Evolutionary conservation across 2,888 invertebrate species (phyloP), one percentile per base, ranked within the genome.

Genomic region (Cheilosia pagana): DNA sequence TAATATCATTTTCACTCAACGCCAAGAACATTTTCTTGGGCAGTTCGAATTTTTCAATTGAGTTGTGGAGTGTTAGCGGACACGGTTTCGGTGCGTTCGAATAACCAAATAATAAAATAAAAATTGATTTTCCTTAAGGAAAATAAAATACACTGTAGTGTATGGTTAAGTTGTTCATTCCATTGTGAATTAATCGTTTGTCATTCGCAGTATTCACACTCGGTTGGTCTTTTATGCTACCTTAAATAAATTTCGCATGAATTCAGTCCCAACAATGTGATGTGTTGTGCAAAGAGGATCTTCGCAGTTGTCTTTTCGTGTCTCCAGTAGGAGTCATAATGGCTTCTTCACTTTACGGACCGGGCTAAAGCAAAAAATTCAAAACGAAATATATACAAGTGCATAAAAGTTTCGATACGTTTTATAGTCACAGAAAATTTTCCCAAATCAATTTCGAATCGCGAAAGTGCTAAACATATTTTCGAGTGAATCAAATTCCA

Each of bases 1-100:
- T 39, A 59, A 45, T 60, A 43, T 48, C 70, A 65, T 85, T 75
- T 79, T 65, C 75, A 65, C 79, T 70, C 68, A 81, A 75, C 81
- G 70, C 48, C 45, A 65, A 75, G 70, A 79, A 83, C 59, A 57
- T 71, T 72, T 82, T 78, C 78, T 65, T 55, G 45, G 76, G 39
- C 74, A 81, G 81, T 85, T 81, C 70, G 85, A 81, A 75, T 81
- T 85, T 85, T 75, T 81, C 81, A 81, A 75, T 75, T 75, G 85
- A 81, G 65, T 71, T 65, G 81, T 75, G 67, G 59, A 70, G 65
- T 67, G 81, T 25, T 76, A 41, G 28, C 60, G 65, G 31, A 67
- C 81, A 81, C 81, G 85, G 85, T 43, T 55, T 48, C 53, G 59
- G 65, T 71, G 45, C 43, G 81, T 76, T 71, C 65, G 75, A 63